These are phyloP conservation scores for Rhodeus uyekii DNA, from an alignment of 2,797 vertebrate species.

Conservation along the genomic window DNA sequence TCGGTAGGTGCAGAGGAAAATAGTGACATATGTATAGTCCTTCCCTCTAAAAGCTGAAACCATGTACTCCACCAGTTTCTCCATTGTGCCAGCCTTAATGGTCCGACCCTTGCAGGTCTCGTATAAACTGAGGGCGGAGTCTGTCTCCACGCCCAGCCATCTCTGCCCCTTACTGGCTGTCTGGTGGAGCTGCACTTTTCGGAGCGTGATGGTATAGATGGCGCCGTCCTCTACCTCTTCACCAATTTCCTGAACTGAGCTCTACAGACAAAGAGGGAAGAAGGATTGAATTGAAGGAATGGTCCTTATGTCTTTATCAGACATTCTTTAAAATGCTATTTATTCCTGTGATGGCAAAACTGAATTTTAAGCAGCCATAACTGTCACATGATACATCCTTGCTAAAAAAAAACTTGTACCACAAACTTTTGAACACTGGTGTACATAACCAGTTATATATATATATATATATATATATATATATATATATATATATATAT, in stretches of 20 bases:
- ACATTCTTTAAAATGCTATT: not conserved
- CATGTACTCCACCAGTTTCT: constrained; percentile 97
- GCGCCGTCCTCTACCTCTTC: constrained; percentile 96
- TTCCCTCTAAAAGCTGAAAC: constrained; percentile 94
- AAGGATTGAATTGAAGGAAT: not conserved
- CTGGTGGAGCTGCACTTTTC: constrained; percentile 94
- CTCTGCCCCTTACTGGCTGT: constrained; percentile 92
- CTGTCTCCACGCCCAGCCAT: constrained; percentile 94
- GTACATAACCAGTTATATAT: not conserved
- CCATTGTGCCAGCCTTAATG: constrained; percentile 96
- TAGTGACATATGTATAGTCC: constrained; percentile 97
- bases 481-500: too few species aligned
- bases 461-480: too few species aligned
- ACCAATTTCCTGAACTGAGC: constrained; percentile 88
- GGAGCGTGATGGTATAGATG: constrained; percentile 94
- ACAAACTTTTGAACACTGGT: not conserved
- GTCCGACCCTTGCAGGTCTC: constrained; percentile 97
- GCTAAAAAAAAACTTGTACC: not conserved
- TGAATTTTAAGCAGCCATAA: not conserved
- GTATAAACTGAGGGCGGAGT: constrained; percentile 89
- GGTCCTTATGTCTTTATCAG: not conserved
- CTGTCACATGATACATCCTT: not conserved
- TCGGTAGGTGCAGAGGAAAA: constrained; percentile 97
- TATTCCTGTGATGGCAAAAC: not conserved
- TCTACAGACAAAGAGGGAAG: constrained; percentile 17